Evolutionary conservation across 2,797 vertebrate genomes (phyloP).

Genomic region (Syngnathus rostellatus): DNA sequence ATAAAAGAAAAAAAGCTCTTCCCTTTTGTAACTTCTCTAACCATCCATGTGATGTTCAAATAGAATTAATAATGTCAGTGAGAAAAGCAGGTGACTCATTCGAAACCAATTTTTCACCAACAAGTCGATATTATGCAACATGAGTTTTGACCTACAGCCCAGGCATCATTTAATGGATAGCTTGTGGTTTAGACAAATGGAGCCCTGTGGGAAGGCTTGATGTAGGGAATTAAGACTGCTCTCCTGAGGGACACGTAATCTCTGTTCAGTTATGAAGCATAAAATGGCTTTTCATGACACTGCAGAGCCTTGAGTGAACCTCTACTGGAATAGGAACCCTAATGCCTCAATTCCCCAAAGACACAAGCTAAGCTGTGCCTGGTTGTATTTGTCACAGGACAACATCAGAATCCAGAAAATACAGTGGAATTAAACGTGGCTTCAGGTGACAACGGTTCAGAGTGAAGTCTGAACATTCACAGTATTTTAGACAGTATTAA

Average conservation of each 20-base stretch:
- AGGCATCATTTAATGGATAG: conserved; percentile 3
- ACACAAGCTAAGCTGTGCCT: conserved; percentile 8
- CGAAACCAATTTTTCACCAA: neutral
- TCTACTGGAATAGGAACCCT: conserved; percentile 9
- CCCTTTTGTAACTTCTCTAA: neutral
- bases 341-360: conserved; percentile 26
- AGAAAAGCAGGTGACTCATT: neutral
- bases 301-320: conserved; percentile 38
- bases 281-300: conserved; percentile 30
- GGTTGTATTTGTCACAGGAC: conserved; percentile 18
- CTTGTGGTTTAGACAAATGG: conserved; percentile 14
- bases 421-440: neutral
- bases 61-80: neutral
- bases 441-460: neutral
- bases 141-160: conserved; percentile 2
- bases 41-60: neutral
- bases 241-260: conserved; percentile 18
- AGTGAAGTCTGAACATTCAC: neutral
- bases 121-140: neutral
- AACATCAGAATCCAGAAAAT: conserved; percentile 2
- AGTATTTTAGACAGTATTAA: too few relatives aligned
- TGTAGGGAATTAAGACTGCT: conserved; percentile 37
- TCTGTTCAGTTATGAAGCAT: conserved; percentile 36
- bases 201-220: conserved; percentile 4
- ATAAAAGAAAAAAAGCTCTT: neutral